Conservation (phyloP, 1,140 invertebrate genomes). For the Epicauta chinensis region DNA sequence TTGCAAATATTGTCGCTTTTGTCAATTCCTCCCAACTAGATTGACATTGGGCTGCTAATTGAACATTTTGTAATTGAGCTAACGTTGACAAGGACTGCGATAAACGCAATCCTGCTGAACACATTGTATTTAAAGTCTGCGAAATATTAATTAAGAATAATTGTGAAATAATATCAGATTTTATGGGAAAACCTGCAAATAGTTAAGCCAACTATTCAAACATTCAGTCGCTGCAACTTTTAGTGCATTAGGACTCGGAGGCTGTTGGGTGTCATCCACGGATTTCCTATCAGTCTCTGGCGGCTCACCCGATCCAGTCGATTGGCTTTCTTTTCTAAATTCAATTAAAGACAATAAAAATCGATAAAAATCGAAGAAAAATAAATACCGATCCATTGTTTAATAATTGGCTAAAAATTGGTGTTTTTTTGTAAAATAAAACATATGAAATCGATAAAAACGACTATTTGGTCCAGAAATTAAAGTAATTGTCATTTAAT, state of each 20-base stretch:
- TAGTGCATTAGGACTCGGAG: conserved; percentile 39
- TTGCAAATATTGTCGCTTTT: conserved; percentile 54
- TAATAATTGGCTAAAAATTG: background rate
- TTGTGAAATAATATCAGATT: conserved; percentile 6
- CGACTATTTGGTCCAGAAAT: too few species aligned
- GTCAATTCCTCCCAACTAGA: conserved; percentile 54
- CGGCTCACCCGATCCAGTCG: background rate
- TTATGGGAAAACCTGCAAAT: conserved; percentile 61
- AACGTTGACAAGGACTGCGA: conserved; percentile 51
- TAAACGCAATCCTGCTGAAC: conserved; percentile 52
- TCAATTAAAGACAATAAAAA: background rate
- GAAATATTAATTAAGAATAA: conserved; percentile 6
- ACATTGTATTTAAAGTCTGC: conserved; percentile 55
- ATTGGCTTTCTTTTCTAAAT: background rate
- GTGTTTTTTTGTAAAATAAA: conserved; percentile 2
- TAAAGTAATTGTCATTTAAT: too few species aligned
- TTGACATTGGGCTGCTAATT: conserved; percentile 50
- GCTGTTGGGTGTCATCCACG: conserved; percentile 30
- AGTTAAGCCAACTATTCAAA: conserved; percentile 56
- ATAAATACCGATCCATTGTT: conserved; percentile 6
- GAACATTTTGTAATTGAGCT: conserved; percentile 49
- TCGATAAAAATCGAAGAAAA: background rate
- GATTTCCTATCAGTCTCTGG: conserved; percentile 21
- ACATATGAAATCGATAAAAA: too few species aligned
- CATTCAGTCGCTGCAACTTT: conserved; percentile 55